Evolutionary conservation across 2,888 invertebrate genomes (phyloP).

Genomic region (Pharmacophagus antenor): DNA sequence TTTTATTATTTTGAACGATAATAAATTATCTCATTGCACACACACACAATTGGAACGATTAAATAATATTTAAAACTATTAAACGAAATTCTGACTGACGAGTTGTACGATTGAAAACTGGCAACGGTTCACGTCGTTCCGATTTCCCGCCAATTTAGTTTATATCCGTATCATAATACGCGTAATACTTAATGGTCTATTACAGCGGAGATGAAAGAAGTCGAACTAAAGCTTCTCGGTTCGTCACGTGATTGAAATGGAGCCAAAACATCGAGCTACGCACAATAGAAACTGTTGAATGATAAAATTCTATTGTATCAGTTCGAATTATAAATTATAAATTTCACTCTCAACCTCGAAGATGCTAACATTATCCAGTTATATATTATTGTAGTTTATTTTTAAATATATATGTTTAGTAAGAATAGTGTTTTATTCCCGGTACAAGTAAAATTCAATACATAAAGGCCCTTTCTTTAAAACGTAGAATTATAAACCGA

Average conservation of each 20-base stretch:
- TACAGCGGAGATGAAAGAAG: constrained; percentile 27
- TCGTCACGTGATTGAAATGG: constrained; percentile 48
- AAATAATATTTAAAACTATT: background rate
- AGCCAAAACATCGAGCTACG: constrained; percentile 43
- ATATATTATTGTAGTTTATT: too few species aligned
- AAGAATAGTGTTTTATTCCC: too few species aligned
- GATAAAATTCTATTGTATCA: constrained; percentile 27
- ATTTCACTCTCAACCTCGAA: background rate
- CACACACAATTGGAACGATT: background rate
- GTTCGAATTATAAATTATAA: too few species aligned
- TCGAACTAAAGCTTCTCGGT: constrained; percentile 35
- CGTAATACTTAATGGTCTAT: constrained; percentile 24
- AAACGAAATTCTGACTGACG: background rate
- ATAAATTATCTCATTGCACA: too few species aligned
- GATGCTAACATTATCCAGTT: background rate
- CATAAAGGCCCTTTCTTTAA: too few species aligned
- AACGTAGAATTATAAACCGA: too few species aligned
- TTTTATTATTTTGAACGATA: too few species aligned
- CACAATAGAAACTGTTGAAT: constrained; percentile 38
- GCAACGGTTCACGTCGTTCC: constrained; percentile 5
- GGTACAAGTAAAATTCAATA: too few species aligned
- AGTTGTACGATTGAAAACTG: background rate
- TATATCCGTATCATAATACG: constrained; percentile 26
- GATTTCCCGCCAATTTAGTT: constrained; percentile 12
- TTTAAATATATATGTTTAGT: too few species aligned